phyloP scores from a whole-genome alignment of 2,113 vertebrate species.

The Colossoma macropomum region DNA sequence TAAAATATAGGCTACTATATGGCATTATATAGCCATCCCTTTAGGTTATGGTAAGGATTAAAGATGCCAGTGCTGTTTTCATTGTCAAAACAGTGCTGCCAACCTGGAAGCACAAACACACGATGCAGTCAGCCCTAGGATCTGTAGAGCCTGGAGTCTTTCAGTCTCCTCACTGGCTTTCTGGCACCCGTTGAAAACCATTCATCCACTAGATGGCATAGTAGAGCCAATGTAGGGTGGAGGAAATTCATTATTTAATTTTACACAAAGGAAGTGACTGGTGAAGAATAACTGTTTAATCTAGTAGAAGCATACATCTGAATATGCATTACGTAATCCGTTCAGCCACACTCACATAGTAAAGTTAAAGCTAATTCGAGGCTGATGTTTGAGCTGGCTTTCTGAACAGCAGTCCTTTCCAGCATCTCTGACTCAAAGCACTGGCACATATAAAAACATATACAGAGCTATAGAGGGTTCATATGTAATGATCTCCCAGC shows the following conservation, averaged over 20 bases:
- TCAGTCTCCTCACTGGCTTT: not conserved
- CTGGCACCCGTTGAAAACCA: conserved; percentile 9
- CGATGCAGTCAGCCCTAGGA: not conserved
- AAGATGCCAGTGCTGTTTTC: too few species aligned
- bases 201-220: conserved; percentile 84
- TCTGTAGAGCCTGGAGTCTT: not conserved
- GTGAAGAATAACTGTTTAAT: conserved; percentile 41
- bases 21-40: too few species aligned
- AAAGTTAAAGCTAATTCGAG: not conserved
- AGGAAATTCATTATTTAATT: conserved; percentile 2
- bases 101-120: not conserved
- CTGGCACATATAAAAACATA: not conserved
- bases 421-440: not conserved
- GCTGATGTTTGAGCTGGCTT: not conserved
- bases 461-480: not conserved
- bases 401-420: not conserved
- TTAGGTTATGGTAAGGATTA: too few species aligned
- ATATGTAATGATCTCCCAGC: not conserved
- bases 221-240: conserved; percentile 72
- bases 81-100: too few species aligned
- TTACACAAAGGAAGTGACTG: conserved; percentile 34
- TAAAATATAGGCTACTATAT: too few species aligned
- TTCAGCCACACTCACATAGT: conserved; percentile 1
- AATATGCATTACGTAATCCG: conserved; percentile 65
- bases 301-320: conserved; percentile 42